Evolutionary conservation across 2,888 invertebrate species (phyloP).

Genomic region (Carpatolechia fugitivella): DNA sequence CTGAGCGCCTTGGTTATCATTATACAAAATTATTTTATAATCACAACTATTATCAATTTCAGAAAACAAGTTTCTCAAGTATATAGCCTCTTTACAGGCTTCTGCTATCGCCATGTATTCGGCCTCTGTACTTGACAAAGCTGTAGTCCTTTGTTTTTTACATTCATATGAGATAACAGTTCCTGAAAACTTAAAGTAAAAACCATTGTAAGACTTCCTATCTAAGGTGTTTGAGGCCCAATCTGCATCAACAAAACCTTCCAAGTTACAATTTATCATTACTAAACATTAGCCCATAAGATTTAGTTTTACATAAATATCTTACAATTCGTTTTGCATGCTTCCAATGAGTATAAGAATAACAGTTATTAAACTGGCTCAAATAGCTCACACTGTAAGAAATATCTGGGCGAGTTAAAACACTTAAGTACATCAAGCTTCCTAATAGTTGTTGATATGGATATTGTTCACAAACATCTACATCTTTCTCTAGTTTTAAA

Average conservation of each 20-base stretch:
- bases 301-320: no score
- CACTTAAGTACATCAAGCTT: no score
- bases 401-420: background rate
- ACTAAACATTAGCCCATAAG: no score
- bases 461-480: background rate
- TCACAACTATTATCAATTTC: background rate
- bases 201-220: no score
- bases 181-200: background rate
- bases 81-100: slow-evolving; percentile 6
- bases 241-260: no score
- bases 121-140: background rate
- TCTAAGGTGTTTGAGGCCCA: no score
- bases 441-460: background rate
- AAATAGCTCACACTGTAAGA: background rate
- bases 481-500: slow-evolving; percentile 14
- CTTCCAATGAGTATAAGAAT: no score
- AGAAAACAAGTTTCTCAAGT: background rate
- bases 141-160: background rate
- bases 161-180: background rate
- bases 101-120: slow-evolving; percentile 8
- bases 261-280: no score
- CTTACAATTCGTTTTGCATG: no score
- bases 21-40: background rate
- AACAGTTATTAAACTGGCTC: no score
- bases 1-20: background rate